phyloP scores from a whole-genome alignment of 2,113 vertebrate genomes.

The Terrapene triunguis region DNA sequence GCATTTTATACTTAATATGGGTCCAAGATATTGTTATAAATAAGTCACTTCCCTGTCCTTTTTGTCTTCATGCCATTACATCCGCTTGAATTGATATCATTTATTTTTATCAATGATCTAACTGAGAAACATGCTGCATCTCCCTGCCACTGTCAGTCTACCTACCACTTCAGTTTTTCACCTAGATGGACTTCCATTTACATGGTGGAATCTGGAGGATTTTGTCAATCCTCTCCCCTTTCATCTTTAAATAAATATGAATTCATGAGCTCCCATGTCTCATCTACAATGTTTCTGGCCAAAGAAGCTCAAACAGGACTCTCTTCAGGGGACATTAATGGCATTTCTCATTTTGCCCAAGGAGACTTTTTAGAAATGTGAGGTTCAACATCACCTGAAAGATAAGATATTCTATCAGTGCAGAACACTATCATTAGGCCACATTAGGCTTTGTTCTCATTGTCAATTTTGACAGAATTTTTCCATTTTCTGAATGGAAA shows the following conservation, averaged over 20 bases:
- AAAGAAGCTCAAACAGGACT: neutral
- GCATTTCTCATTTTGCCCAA: too few species aligned
- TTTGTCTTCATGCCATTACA: neutral
- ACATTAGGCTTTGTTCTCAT: neutral
- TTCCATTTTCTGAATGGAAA: neutral
- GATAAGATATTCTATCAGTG: too few species aligned
- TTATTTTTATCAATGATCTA: neutral
- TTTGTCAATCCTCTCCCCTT: neutral
- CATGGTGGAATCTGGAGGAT: neutral
- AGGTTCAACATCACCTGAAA: too few species aligned
- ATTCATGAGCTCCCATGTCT: neutral
- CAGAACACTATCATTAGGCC: neutral
- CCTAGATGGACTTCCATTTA: neutral
- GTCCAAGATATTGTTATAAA: neutral
- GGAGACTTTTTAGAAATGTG: too few species aligned
- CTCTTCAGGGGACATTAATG: too few species aligned
- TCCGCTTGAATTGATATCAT: neutral
- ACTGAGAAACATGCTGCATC: neutral
- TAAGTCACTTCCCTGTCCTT: neutral
- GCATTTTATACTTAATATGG: neutral
- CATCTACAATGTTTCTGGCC: neutral
- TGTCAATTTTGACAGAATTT: neutral
- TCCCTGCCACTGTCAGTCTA: neutral
- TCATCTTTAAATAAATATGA: neutral
- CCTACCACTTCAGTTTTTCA: neutral